Conservation (phyloP, 1,140 invertebrate species). For the Zaprionus ornatus region DNA sequence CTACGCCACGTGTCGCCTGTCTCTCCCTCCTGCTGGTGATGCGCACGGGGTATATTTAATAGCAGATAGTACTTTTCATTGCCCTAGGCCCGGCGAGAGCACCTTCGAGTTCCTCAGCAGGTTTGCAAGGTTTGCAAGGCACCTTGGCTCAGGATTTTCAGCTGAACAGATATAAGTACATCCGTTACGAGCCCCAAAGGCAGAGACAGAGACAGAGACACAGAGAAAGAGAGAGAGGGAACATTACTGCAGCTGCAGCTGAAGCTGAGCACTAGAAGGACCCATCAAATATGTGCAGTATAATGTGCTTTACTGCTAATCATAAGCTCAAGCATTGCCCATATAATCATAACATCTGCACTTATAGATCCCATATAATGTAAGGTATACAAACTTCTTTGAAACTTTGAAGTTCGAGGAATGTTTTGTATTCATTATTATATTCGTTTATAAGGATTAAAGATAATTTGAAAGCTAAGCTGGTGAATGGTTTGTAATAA, state of each 20-base stretch:
- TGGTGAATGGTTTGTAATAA: too few species aligned
- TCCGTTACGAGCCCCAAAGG: slow-evolving; percentile 18
- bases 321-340: background rate
- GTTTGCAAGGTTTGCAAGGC: background rate
- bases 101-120: slow-evolving; percentile 15
- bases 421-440: too few species aligned
- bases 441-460: too few species aligned
- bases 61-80: slow-evolving; percentile 41
- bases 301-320: slow-evolving; percentile 1
- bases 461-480: too few species aligned
- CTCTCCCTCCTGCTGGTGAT: background rate
- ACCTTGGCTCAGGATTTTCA: slow-evolving; percentile 25
- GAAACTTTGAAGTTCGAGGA: too few species aligned
- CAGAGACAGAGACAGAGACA: background rate
- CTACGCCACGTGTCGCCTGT: background rate
- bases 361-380: background rate
- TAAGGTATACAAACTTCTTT: too few species aligned
- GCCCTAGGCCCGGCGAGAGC: slow-evolving; percentile 27
- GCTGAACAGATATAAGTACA: slow-evolving; percentile 23
- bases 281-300: background rate
- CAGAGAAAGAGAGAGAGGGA: background rate
- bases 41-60: slow-evolving; percentile 36
- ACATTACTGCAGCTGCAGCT: background rate
- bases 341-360: background rate
- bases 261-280: background rate